These are phyloP conservation scores for Lasius fuliginosus DNA, from an alignment of 2,888 invertebrate genomes.

Conservation along the genomic window DNA sequence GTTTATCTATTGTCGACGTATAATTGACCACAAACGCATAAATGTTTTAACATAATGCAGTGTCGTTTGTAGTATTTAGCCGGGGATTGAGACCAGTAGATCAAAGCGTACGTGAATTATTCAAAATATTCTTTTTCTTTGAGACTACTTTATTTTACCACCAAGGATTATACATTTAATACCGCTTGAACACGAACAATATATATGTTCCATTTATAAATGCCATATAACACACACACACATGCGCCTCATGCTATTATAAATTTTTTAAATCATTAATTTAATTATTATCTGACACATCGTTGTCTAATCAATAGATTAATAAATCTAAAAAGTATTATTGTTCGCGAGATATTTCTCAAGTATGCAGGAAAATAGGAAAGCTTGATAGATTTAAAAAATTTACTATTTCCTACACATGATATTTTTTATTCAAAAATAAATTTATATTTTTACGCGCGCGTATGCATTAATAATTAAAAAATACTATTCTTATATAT, in stretches of 20 bases:
- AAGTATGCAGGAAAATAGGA: not conserved
- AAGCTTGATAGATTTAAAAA: not conserved
- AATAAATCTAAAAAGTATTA: not conserved
- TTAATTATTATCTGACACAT: not conserved
- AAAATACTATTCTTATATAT: not conserved
- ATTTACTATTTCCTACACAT: not conserved
- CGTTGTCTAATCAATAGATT: not conserved
- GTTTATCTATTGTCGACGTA: constrained; percentile 4
- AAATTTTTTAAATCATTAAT: not conserved
- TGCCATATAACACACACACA: not conserved
- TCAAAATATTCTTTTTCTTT: constrained; percentile 23
- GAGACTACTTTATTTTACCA: constrained; percentile 17
- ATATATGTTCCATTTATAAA: constrained; percentile 4
- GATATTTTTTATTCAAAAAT: not conserved
- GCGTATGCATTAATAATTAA: not conserved
- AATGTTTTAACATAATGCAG: constrained; percentile 11
- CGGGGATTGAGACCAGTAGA: constrained; percentile 24
- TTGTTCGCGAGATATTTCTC: not conserved
- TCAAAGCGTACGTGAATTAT: constrained; percentile 41
- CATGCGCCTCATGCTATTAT: not conserved
- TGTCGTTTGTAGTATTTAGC: constrained; percentile 40
- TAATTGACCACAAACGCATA: constrained; percentile 46
- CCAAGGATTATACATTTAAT: constrained; percentile 25
- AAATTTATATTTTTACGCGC: not conserved
- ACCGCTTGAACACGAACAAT: not conserved